Evolutionary conservation across 2,113 vertebrate genomes (phyloP), one percentile per base, ranked within the genome.

Genomic region (Scomber colias): DNA sequence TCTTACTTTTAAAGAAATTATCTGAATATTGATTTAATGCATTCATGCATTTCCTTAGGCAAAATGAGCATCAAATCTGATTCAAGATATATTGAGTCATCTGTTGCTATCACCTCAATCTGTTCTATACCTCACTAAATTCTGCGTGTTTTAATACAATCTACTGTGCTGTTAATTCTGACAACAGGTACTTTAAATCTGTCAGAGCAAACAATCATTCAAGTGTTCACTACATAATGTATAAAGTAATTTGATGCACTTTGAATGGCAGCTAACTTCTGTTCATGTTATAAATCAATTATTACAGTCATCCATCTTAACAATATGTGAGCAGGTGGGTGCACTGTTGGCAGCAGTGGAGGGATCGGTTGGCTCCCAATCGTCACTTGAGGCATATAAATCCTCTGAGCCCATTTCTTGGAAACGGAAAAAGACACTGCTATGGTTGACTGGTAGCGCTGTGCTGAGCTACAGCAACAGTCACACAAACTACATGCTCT

Each of bases 341-440:
- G 11, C 53, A 50, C 70, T 67, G 61, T 31, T 60, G 45, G 35
- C 55, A 61, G 24, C 12, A 21, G 64, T 57, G 59, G 56, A 84
- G 72, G 57, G 71, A 82, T 40, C 81, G 67, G 75, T 72, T 82
- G 83, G 66, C 31, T 76, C 54, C 16, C 46, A 3, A 12, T 77
- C 49, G 5, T 59, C 72, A 69, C 83, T 67, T 14, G 54, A 54
- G 64, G 65, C 81, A 73, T 13, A 82, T 56, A 69, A 88, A 76
- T 44, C 50, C 48, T 55, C 31, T 11, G 11, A 16, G 40, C 45
- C 49, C 4, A n/a, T 71, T 64, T 60, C 60, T 50, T 5, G 10
- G 53, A 75, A 60, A 24, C 46, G 65, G 48, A 63, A 51, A 67
- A 73, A 56, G 54, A 19, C 8, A 31, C n/a, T 0, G 35, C 62